These are phyloP conservation scores for Opisthocomus hoazin DNA, from an alignment of 2,113 vertebrate genomes.

Conservation along the genomic window DNA sequence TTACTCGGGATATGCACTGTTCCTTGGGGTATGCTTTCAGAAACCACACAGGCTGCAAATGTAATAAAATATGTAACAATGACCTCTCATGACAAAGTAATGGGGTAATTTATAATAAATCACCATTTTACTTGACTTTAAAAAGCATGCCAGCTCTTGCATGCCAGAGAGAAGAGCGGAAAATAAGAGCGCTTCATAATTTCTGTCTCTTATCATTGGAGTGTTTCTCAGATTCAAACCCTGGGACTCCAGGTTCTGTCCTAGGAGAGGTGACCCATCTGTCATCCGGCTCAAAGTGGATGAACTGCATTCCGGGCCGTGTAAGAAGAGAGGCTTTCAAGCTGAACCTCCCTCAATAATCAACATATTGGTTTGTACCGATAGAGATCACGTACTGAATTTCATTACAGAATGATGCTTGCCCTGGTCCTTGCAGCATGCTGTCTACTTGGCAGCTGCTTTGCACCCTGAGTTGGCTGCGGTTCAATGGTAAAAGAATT, in stretches of 20 bases:
- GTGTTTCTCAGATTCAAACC: background rate
- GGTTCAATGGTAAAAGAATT: background rate
- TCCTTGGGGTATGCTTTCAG: background rate
- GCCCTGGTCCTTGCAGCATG: background rate
- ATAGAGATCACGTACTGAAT: background rate
- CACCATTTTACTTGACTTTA: background rate
- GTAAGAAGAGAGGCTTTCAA: background rate
- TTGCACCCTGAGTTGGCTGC: background rate
- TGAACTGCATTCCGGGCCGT: background rate
- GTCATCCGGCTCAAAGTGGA: background rate
- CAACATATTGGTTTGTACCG: fast-evolving
- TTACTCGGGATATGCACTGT: background rate
- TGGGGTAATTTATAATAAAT: background rate
- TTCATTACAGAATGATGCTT: background rate
- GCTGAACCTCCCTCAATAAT: background rate
- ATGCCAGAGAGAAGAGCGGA: background rate
- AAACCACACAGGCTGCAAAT: background rate
- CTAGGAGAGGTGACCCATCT: background rate
- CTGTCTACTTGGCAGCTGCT: background rate
- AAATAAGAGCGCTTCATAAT: fast-evolving
- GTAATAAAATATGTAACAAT: background rate
- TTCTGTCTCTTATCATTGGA: background rate
- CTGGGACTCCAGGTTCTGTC: background rate
- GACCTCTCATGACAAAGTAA: background rate
- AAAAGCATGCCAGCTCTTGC: background rate